Evolutionary conservation across 2,888 invertebrate genomes (phyloP).

Genomic region (Hydrotaea diabolus): DNA sequence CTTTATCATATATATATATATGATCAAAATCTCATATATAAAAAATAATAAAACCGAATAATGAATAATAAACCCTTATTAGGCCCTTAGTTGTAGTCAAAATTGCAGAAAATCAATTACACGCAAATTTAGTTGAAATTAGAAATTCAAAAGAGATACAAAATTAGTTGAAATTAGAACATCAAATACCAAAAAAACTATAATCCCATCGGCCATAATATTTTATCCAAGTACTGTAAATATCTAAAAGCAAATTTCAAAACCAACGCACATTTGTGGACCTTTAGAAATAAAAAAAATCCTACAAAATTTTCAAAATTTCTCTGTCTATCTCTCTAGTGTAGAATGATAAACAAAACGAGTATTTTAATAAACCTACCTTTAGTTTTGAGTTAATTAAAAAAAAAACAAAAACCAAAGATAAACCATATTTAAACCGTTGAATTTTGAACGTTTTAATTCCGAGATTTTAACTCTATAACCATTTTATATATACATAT

Average conservation of each 20-base stretch:
- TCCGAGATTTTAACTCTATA: background rate
- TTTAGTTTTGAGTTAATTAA: too few relatives aligned
- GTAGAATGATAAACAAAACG: too few relatives aligned
- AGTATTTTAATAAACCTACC: too few relatives aligned
- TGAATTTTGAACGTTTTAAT: constrained; percentile 25
- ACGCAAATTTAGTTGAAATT: too few relatives aligned
- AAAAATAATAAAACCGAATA: too few relatives aligned
- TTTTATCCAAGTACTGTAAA: constrained; percentile 19
- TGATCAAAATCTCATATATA: too few relatives aligned
- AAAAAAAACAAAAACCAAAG: constrained; percentile 2
- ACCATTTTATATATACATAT: background rate
- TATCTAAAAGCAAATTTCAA: background rate
- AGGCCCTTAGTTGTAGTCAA: background rate
- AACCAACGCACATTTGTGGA: constrained; percentile 2
- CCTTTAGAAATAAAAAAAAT: constrained; percentile 4
- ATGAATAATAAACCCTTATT: background rate
- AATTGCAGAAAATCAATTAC: background rate
- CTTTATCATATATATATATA: too few relatives aligned
- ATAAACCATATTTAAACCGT: background rate
- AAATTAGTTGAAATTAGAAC: background rate
- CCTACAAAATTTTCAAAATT: background rate
- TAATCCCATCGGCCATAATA: constrained; percentile 27
- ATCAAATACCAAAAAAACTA: too few relatives aligned
- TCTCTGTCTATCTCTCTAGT: background rate
- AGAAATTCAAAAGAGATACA: background rate